Evolutionary conservation across 2,113 vertebrate species (phyloP).

Genomic region (Saimiri boliviensis): DNA sequence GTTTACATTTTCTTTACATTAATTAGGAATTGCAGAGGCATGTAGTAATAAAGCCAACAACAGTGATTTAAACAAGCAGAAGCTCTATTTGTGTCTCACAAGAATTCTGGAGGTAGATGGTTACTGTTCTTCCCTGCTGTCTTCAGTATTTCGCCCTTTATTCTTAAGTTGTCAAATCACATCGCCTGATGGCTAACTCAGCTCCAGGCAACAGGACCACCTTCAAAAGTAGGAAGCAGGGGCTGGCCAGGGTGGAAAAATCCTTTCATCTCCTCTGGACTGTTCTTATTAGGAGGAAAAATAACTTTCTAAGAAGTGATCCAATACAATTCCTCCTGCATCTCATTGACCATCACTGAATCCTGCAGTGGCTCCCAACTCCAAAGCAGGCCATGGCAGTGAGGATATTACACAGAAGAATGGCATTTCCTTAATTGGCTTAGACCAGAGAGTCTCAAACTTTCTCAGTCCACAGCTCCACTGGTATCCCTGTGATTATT

Average conservation of each 20-base stretch:
- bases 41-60: background rate
- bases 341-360: slow-evolving; percentile 22
- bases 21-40: background rate
- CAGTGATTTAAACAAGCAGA: background rate
- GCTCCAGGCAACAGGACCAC: slow-evolving; percentile 57
- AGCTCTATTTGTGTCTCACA: slow-evolving; percentile 6
- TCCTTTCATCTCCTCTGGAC: slow-evolving; percentile 63
- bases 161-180: slow-evolving; percentile 58
- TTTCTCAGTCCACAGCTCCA: background rate
- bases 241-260: background rate
- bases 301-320: slow-evolving; percentile 33
- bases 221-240: slow-evolving; percentile 49
- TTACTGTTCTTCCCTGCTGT: background rate
- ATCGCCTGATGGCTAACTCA: background rate
- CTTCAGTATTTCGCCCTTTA: background rate
- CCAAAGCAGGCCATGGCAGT: background rate
- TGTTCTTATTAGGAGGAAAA: slow-evolving; percentile 65
- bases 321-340: background rate
- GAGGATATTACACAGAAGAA: background rate
- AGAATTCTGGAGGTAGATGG: background rate
- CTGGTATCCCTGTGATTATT: background rate
- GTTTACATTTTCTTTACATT: slow-evolving; percentile 11
- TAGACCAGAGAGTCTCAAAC: background rate
- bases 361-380: background rate
- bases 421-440: slow-evolving; percentile 1